phyloP scores from a whole-genome alignment of 2,888 invertebrate genomes.

The Lithophane socia region DNA sequence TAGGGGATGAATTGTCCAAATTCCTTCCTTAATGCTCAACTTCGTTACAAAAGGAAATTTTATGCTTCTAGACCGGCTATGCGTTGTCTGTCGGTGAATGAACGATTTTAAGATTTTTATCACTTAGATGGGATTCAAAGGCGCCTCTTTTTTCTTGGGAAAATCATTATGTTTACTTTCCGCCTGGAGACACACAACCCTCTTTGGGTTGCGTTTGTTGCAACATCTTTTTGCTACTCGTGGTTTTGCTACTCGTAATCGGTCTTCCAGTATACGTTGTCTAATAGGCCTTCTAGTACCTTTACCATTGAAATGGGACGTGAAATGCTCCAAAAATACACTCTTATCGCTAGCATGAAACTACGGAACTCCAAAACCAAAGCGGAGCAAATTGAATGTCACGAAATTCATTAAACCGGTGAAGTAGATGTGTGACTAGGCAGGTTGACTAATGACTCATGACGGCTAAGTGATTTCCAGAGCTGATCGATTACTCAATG shows the following conservation, averaged over 20 bases:
- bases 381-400: constrained; percentile 62
- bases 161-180: not conserved
- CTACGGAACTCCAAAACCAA: constrained; percentile 45
- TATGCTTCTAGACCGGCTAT: not conserved
- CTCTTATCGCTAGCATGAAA: not conserved
- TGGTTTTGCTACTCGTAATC: not conserved
- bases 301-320: not conserved
- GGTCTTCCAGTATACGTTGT: not conserved
- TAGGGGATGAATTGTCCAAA: not conserved
- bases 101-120: not conserved
- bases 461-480: constrained; percentile 66
- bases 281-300: not conserved
- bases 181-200: not conserved
- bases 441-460: constrained; percentile 65
- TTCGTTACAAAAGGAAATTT: not conserved
- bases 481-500: constrained; percentile 62
- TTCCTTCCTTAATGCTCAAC: not conserved
- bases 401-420: constrained; percentile 65
- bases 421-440: constrained; percentile 59
- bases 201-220: not conserved
- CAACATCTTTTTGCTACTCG: not conserved
- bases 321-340: not conserved
- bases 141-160: not conserved
- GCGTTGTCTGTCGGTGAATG: not conserved
- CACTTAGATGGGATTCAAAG: not conserved